A percentile compares a stretch with the other conserved stretches of the same genome.
Conservation (phyloP, 2,797 vertebrate genomes). For the Melanotaenia parkinsoni region DNA sequence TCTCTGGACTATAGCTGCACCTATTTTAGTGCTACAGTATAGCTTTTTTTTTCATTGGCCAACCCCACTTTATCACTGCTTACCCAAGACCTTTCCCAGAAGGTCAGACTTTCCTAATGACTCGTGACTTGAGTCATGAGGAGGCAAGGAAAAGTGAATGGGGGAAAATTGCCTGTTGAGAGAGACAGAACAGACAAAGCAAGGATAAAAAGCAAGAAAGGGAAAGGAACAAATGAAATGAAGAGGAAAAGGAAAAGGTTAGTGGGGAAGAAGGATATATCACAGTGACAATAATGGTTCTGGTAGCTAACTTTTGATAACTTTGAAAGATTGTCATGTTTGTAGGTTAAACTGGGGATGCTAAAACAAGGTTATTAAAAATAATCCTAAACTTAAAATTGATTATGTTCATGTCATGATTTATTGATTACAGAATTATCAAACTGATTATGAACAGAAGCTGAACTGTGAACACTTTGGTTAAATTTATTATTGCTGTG, state of each 20-base stretch:
- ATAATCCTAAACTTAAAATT: constrained; percentile 12
- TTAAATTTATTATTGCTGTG: background rate
- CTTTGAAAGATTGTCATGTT: constrained; percentile 3
- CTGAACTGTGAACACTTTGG: background rate
- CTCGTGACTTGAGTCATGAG: constrained; percentile 81
- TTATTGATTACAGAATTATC: too few species aligned
- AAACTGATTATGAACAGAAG: background rate
- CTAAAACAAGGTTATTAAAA: background rate
- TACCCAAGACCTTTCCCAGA: constrained; percentile 81
- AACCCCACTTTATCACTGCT: constrained; percentile 81
- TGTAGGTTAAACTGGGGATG: constrained; percentile 26
- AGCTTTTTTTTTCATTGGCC: constrained; percentile 72
- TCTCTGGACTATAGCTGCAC: constrained; percentile 78
- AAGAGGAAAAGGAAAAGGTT: constrained; percentile 51
- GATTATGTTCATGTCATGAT: too few species aligned
- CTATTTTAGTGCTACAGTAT: constrained; percentile 77
- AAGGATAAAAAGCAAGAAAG: constrained; percentile 64
- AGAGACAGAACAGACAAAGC: constrained; percentile 52
- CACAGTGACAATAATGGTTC: constrained; percentile 30
- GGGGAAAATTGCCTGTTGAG: constrained; percentile 67
- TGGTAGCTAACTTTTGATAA: constrained; percentile 25
- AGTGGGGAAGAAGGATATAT: constrained; percentile 37
- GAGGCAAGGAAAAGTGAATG: constrained; percentile 65
- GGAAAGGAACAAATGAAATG: constrained; percentile 35
- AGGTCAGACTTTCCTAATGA: constrained; percentile 85